Conservation (phyloP, 1,140 invertebrate species). For the Chrysomallon squamiferum region DNA sequence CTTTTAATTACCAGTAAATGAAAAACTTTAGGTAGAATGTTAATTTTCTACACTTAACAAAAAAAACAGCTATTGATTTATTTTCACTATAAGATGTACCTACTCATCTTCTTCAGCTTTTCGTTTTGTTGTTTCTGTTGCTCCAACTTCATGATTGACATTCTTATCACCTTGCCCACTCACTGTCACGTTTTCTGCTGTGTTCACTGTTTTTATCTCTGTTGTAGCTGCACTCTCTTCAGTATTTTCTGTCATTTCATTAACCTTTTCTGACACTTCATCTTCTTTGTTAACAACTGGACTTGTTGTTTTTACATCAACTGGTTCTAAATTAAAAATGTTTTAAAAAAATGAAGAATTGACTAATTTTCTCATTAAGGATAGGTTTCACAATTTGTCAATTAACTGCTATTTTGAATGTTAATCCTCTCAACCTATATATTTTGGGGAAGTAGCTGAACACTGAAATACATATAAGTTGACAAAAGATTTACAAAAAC, state of each 20-base stretch:
- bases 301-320: not conserved
- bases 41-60: no score
- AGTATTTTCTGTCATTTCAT: not conserved
- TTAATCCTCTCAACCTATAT: no score
- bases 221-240: not conserved
- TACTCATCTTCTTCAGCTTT: not conserved
- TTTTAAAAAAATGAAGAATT: not conserved
- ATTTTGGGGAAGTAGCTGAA: no score
- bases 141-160: not conserved
- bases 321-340: not conserved
- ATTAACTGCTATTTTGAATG: not conserved
- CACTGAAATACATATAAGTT: no score
- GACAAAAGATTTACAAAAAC: no score
- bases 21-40: no score
- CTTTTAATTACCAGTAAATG: no score
- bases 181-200: not conserved
- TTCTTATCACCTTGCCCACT: conserved; percentile 2
- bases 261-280: not conserved
- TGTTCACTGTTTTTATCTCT: not conserved
- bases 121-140: not conserved
- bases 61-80: no score
- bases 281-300: not conserved
- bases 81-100: no score
- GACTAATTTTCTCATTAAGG: not conserved
- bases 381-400: not conserved